phyloP scores from a whole-genome alignment of 2,888 invertebrate genomes.

The Alloplasta piceator region DNA sequence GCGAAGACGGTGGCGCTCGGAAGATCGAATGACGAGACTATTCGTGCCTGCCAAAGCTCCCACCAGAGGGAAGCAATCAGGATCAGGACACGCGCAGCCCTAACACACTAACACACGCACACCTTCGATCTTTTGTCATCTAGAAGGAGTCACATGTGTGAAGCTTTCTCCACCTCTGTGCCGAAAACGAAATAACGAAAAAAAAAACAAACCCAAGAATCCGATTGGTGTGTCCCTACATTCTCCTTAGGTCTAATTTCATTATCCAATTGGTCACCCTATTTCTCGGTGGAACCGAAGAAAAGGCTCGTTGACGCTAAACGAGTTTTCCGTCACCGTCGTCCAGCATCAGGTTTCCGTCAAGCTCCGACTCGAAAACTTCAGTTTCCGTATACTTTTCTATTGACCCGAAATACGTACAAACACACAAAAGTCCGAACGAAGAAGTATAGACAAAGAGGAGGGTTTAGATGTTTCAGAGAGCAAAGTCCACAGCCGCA shows the following conservation, averaged over 20 bases:
- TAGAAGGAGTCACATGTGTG: no score
- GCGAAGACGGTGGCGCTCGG: neutral
- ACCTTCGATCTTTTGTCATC: no score
- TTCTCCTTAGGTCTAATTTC: constrained; percentile 48
- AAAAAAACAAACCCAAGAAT: constrained; percentile 35
- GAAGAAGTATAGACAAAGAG: neutral
- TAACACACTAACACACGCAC: no score
- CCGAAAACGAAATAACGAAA: neutral
- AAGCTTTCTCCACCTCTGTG: neutral
- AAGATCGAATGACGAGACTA: constrained; percentile 30
- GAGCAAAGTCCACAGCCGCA: constrained; percentile 5
- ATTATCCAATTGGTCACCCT: constrained; percentile 53
- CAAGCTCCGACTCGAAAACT: neutral
- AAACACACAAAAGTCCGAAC: neutral
- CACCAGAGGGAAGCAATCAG: constrained; percentile 73
- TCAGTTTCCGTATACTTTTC: neutral
- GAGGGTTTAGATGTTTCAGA: constrained; percentile 2
- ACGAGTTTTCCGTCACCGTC: constrained; percentile 23
- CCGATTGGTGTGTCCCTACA: constrained; percentile 20
- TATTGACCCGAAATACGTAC: neutral
- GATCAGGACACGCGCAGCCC: constrained; percentile 61
- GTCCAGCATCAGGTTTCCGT: neutral
- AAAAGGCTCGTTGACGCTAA: constrained; percentile 35
- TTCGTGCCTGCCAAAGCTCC: neutral
- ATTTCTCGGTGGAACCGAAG: constrained; percentile 10